These are phyloP conservation scores for Globia sparganii DNA, from an alignment of 2,888 invertebrate species.

Conservation along the genomic window DNA sequence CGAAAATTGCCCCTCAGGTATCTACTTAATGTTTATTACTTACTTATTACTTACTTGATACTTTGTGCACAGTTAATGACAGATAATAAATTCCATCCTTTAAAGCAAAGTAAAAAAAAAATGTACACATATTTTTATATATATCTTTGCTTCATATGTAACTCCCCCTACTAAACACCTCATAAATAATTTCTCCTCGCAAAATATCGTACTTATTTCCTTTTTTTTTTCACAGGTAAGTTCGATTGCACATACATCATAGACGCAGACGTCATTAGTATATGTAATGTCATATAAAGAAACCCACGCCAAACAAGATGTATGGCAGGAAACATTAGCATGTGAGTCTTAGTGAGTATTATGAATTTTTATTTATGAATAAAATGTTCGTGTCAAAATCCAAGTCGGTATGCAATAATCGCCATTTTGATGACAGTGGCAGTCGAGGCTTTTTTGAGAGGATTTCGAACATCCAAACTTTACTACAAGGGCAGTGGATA, in stretches of 20 bases:
- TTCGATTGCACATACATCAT: slow-evolving; percentile 51
- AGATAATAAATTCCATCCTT: no score
- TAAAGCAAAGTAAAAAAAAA: no score
- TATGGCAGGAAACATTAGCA: slow-evolving; percentile 70
- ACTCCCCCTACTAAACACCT: neutral
- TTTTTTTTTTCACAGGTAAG: slow-evolving; percentile 64
- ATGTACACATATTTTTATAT: neutral
- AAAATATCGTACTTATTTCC: slow-evolving; percentile 9
- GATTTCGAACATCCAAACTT: neutral
- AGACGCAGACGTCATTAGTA: slow-evolving; percentile 59
- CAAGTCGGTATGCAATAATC: neutral
- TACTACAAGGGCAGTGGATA: neutral
- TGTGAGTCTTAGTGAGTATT: slow-evolving; percentile 42
- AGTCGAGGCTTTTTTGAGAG: neutral
- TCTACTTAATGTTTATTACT: no score
- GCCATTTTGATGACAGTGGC: neutral
- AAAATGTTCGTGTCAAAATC: neutral
- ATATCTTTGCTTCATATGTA: no score
- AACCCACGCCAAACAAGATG: slow-evolving; percentile 65
- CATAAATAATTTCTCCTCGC: slow-evolving; percentile 15
- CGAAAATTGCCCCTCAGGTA: no score
- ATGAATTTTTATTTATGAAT: slow-evolving; percentile 23
- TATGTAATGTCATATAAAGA: slow-evolving; percentile 55
- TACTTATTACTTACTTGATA: no score
- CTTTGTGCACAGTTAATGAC: no score